A percentile compares a stretch with the other conserved stretches of the same genome.
These are phyloP conservation scores for Pterophyllum scalare DNA, from an alignment of 2,113 vertebrate genomes.

Conservation along the genomic window DNA sequence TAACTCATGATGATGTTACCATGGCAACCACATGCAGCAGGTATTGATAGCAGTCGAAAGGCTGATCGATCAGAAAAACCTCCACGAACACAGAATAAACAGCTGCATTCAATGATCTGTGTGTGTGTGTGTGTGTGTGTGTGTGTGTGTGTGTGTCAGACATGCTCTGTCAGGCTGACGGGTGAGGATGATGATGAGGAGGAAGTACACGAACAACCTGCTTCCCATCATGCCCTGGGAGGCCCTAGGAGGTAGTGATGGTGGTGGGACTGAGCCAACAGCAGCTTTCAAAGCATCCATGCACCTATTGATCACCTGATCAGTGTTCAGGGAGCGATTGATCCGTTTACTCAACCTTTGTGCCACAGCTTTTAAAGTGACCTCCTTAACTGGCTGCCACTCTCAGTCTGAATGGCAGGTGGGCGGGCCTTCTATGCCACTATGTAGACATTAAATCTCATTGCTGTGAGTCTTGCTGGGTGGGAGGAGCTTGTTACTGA, in stretches of 20 bases:
- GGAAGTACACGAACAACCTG: not conserved
- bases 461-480: not conserved
- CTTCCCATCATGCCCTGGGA: not conserved
- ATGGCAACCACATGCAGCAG: slow-evolving; percentile 35
- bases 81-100: not conserved
- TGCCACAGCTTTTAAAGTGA: no score
- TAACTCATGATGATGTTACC: slow-evolving; percentile 13
- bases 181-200: not conserved
- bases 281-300: not conserved
- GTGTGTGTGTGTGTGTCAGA: not conserved
- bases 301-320: no score
- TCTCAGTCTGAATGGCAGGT: no score
- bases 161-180: not conserved
- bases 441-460: no score
- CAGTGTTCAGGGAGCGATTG: no score
- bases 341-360: no score
- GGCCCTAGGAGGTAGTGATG: not conserved
- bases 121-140: not conserved
- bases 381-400: no score
- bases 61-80: not conserved
- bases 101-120: not conserved
- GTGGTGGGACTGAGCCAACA: not conserved
- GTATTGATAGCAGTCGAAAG: fast-evolving
- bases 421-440: no score
- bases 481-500: not conserved